These are phyloP conservation scores for Mesoclemmys tuberculata DNA, from an alignment of 2,113 vertebrate genomes.

Conservation along the genomic window DNA sequence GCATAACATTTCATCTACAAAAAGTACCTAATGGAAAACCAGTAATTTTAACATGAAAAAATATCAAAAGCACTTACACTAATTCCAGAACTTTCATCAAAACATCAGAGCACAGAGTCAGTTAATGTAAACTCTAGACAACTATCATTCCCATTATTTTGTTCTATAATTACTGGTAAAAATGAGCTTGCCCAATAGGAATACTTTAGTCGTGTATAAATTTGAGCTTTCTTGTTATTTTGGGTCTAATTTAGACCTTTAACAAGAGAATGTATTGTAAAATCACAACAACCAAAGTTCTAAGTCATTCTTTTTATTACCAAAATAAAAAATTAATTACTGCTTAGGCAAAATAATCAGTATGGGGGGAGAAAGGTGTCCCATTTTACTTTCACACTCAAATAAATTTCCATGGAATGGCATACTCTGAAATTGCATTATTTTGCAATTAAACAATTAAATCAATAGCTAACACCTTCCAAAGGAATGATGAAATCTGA, in stretches of 20 bases:
- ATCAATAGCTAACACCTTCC: not conserved
- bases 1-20: not conserved
- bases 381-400: not conserved
- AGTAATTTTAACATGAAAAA: not conserved
- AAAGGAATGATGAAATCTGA: not conserved
- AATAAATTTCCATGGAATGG: not conserved
- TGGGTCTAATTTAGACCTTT: not conserved
- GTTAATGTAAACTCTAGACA: not conserved
- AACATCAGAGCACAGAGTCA: not conserved
- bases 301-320: not conserved
- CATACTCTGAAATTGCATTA: slow-evolving; percentile 3
- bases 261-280: not conserved
- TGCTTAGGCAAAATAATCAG: not conserved
- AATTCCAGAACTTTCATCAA: not conserved
- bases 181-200: not conserved
- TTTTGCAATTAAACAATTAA: not conserved
- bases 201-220: not conserved
- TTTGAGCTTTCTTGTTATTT: not conserved
- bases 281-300: not conserved
- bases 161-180: not conserved
- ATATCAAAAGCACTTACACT: not conserved
- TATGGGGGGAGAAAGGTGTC: not conserved
- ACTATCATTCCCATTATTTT: not conserved
- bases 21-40: not conserved
- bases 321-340: not conserved